Base-by-base conservation (phyloP, 2,888 invertebrate genomes). In the Dryocosmus kuriphilus region DNA sequence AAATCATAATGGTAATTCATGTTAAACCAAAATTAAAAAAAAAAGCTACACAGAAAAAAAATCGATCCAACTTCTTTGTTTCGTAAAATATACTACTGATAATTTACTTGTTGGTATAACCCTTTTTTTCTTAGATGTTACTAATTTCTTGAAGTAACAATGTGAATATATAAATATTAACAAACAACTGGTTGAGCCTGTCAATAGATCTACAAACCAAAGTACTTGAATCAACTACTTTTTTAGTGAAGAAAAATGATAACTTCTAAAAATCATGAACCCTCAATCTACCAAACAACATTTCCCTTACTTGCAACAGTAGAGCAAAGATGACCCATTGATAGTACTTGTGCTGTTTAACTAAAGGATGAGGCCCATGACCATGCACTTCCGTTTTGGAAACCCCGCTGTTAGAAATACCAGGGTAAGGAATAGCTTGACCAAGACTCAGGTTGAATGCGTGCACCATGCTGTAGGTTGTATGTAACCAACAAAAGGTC, bases 401-500 rank as follows among this genome's bases (percentile, higher is more conserved):
- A 3, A 84, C 86, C 86, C 93, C 92, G 82, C 95, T 95, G 79
- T 91, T 92, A 27, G 92, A 94, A 82, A 97, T 95, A 14, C 97
- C 97, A 19, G 97, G 96, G 92, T 96, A 96, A 81, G 96, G 95
- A 82, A 95, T 94, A 87, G 94, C 93, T 84, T 93, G 92, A 82
- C 94, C 94, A 85, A 94, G 92, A 82, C 94, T 94, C 92, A 94
- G 94, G 90, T 94, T 93, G 88, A 94, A 94, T 84, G 95, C 94
- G 84, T 92, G 92, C 81, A 96, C 95, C 89, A 97, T 96, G 80
- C 96, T 96, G 92, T 96, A 97, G 80, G 97, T 97, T 80, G 97
- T 96, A 92, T 97, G 97, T 89, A 97, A 96, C 97, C 97, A 97
- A 93, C 97, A 97, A 93, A 96, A 97, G 27, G 97, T 97, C 93